Conservation (phyloP, 2,888 invertebrate species). For the Laspeyria flexula region DNA sequence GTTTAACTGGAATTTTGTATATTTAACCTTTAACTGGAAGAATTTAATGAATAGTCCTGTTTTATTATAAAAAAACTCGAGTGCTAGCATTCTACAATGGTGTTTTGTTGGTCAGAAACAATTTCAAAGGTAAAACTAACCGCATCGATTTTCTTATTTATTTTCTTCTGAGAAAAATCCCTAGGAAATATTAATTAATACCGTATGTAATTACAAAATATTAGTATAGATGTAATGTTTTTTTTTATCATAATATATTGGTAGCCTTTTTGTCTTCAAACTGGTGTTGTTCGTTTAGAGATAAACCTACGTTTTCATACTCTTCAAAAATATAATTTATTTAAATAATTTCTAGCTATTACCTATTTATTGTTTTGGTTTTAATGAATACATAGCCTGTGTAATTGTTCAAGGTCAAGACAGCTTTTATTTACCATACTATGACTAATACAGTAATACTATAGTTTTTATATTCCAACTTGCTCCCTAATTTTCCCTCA, state of each 20-base stretch:
- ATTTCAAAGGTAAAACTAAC: slow-evolving; percentile 48
- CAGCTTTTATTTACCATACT: too few relatives aligned
- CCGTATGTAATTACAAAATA: neutral
- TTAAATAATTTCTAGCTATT: too few relatives aligned
- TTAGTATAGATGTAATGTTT: neutral
- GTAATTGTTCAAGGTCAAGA: too few relatives aligned
- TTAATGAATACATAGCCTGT: too few relatives aligned
- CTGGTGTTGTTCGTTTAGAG: too few relatives aligned
- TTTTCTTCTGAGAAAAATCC: slow-evolving; percentile 9
- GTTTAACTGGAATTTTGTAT: slow-evolving; percentile 11
- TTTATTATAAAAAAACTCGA: slow-evolving; percentile 5
- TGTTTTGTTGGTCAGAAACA: slow-evolving; percentile 56
- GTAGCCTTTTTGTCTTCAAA: neutral
- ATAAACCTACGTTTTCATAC: too few relatives aligned
- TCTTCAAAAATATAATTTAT: too few relatives aligned
- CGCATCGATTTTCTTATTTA: slow-evolving; percentile 54
- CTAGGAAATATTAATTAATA: neutral
- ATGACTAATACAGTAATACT: too few relatives aligned
- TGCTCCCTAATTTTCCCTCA: too few relatives aligned
- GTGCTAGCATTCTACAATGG: slow-evolving; percentile 40
- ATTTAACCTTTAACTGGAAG: neutral
- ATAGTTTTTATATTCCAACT: too few relatives aligned
- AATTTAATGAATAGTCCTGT: slow-evolving; percentile 23
- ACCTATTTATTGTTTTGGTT: too few relatives aligned
- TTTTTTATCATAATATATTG: neutral